Base-by-base conservation (phyloP, 2,888 invertebrate species). In the Adela reaumurella region DNA sequence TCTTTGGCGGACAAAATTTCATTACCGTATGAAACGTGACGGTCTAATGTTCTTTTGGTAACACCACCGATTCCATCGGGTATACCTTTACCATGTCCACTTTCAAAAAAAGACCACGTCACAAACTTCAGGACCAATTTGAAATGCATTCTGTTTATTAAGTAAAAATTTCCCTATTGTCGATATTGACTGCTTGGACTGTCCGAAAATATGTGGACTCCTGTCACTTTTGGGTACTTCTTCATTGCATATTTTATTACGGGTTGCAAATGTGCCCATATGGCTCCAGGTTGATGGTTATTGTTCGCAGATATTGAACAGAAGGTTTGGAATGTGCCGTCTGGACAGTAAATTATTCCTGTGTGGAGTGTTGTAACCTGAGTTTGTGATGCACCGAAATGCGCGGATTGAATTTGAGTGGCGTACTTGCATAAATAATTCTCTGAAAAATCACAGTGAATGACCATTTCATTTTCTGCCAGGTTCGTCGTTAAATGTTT, bases 1-100 rank as follows among this genome's bases (percentile, higher is more conserved):
- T 50, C 29, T 46, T 41, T 19, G 11, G 49, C 52, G 50, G 52
- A 49, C 2, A 47, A 45, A 17, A 52, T 45, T 45, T 53, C 53
- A 19, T 19, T 43, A 49, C 52, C 52, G 24, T 46, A 49, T 5
- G 51, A 20, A 46, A 51, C 46, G 8, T 51, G 47, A 43, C 43
- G 51, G 35, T 59, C 58, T 16, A 59, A 48, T 17, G 48, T 45
- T 42, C 59, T 50, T 53, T 59, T 59, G 16, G 56, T 49, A 17
- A 54, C 16, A 28, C 58, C 56, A 3, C 56, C 58, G 28, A 59
- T 56, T 14, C 57, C 57, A 46, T 57, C 57, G 6, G 56, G 57
- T 18, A 56, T 52, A 48, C 56, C 47, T 45, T 59, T 60, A 4
- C 58, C 58, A 42, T 57, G 57, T 2, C 54, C n/a, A n/a, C n/a